Evolutionary conservation across 2,797 vertebrate species (phyloP), one percentile per base, ranked within the genome.

Genomic region (Myotis daubentonii): DNA sequence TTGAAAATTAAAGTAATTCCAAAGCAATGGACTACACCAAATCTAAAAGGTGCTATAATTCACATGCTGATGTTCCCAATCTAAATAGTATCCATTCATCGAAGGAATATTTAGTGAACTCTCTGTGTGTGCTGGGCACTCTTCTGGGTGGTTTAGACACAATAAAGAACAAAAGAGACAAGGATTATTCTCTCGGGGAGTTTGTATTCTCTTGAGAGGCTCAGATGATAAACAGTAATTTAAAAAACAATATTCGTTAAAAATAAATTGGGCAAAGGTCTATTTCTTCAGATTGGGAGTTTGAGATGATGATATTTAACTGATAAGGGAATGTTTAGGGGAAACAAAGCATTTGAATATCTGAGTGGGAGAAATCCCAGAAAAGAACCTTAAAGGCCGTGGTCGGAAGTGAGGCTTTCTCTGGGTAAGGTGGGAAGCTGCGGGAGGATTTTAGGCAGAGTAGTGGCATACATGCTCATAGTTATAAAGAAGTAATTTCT

Each of bases 1-100:
- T 90, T 49, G 7, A 75, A 83, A 95, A 33, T 57, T 75, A 89
- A 88, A 85, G n/a, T 53, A 60, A 2, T 89, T 89, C 30, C 10
- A 89, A 75, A 94, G 5, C 53, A 83, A 70, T 60, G 72, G 6
- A 4, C 0, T 23, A 83, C 1, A 30, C 0, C 3, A 82, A 66
- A 66, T 65, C 11, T 57, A 76, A 93, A 92, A 49, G 25, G 4
- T 66, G 28, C 6, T 65, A 25, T 49, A 57, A 86, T 38, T 74
- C n/a, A 41, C 9, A 66, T 47, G 66, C 62, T 1, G 22, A 55
- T 79, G 53, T 11, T 44, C 1, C 20, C 8, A 57, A 16, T 62
- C 16, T 57, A 76, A 33, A 57, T n/a, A 70, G n/a, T 49, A 74
- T 76, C 79, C 4, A 76, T 91, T 81, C 25, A 47, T 4, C 53